phyloP scores from a whole-genome alignment of 2,113 vertebrate species.

The Poecile atricapillus region DNA sequence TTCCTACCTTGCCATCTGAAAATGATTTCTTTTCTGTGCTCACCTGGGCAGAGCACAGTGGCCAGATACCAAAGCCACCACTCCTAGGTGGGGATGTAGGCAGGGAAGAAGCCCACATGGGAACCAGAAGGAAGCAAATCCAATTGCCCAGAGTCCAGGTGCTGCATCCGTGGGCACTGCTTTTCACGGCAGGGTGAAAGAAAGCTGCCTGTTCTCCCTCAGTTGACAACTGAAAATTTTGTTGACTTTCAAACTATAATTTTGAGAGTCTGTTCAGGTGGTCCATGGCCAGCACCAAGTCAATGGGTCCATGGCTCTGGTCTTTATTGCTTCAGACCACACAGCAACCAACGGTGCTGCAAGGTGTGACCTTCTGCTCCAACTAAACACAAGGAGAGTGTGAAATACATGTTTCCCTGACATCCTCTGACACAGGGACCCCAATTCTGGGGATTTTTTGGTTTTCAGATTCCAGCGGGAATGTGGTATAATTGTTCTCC shows the following conservation, averaged over 20 bases:
- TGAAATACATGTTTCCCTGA: not conserved
- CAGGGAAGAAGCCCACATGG: not conserved
- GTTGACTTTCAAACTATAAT: not conserved
- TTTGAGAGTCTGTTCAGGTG: not conserved
- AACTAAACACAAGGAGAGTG: not conserved
- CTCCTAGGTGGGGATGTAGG: not conserved
- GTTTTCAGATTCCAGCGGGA: not conserved
- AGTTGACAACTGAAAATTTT: fast-evolving
- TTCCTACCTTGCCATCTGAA: not conserved
- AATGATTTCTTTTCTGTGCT: not conserved
- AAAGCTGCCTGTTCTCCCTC: not conserved
- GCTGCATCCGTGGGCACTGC: not conserved
- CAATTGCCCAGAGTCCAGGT: not conserved
- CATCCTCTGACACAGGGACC: not conserved
- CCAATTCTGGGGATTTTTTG: not conserved
- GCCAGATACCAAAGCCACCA: not conserved
- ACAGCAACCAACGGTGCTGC: not conserved
- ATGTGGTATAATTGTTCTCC: not conserved
- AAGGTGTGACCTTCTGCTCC: not conserved
- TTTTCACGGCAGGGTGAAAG: fast-evolving
- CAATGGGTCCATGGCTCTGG: not conserved
- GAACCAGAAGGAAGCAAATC: not conserved
- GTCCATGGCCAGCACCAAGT: not conserved
- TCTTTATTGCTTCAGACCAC: not conserved
- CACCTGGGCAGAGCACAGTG: not conserved